These are phyloP conservation scores for Isurus oxyrinchus DNA, from an alignment of 2,113 vertebrate genomes.

Conservation along the genomic window DNA sequence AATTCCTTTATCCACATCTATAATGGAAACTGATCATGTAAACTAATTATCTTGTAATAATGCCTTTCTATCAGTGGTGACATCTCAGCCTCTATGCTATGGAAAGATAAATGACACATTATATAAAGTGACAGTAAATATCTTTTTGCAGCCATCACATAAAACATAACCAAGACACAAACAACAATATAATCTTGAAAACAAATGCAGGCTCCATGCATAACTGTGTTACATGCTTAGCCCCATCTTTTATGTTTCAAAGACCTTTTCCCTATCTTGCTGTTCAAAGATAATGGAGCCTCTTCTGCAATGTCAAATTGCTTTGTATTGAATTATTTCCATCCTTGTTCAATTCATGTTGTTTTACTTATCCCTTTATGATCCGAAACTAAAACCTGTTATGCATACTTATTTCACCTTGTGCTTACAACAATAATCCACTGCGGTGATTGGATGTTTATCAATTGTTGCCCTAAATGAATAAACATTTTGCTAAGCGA, in stretches of 20 bases:
- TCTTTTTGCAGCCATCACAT: not conserved
- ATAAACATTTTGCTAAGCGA: not conserved
- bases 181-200: not conserved
- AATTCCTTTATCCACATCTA: too few species aligned
- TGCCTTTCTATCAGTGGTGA: too few species aligned
- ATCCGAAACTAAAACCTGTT: not conserved
- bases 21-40: too few species aligned
- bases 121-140: too few species aligned
- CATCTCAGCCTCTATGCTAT: too few species aligned
- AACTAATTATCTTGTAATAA: too few species aligned
- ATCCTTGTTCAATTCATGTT: not conserved
- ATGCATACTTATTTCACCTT: not conserved
- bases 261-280: not conserved
- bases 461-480: not conserved
- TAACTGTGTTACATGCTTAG: not conserved
- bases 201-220: not conserved
- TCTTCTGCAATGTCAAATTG: not conserved
- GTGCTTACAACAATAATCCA: too few species aligned
- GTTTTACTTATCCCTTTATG: not conserved
- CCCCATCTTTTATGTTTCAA: not conserved
- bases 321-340: not conserved
- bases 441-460: not conserved
- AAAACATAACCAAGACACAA: not conserved
- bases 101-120: too few species aligned
- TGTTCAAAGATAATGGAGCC: not conserved